Conservation (phyloP, 2,113 vertebrate species). For the Calonectris borealis region DNA sequence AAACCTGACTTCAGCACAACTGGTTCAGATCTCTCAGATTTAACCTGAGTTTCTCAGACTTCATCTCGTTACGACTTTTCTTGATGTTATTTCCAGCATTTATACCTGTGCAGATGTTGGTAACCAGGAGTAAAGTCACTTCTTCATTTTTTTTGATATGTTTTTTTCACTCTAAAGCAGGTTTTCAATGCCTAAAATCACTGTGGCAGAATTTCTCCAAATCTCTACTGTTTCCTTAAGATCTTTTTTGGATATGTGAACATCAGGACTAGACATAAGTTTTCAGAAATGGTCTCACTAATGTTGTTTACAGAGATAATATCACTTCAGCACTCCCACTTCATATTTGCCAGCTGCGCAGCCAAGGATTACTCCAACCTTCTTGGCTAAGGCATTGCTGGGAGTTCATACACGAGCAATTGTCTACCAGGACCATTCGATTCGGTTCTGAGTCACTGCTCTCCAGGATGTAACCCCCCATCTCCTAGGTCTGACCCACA, state of each 20-base stretch:
- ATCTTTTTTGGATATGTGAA: conserved; percentile 1
- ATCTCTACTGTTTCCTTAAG: background rate
- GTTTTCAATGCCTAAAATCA: background rate
- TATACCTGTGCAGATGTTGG: background rate
- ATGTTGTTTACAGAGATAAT: conserved; percentile 36
- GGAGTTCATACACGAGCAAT: background rate
- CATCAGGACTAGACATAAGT: conserved; percentile 19
- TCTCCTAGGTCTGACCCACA: background rate
- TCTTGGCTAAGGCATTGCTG: background rate
- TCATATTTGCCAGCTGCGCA: background rate
- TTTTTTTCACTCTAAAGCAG: background rate
- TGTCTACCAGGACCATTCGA: background rate
- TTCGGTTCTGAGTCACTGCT: background rate
- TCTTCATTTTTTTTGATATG: background rate
- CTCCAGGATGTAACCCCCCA: background rate
- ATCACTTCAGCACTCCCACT: conserved; percentile 39
- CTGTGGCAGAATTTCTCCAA: background rate
- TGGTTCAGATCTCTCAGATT: background rate
- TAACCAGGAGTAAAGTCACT: background rate
- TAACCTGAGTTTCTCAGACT: background rate
- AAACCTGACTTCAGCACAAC: background rate
- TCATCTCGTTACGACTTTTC: background rate
- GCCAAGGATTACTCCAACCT: conserved; percentile 45
- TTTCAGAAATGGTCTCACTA: conserved; percentile 42
- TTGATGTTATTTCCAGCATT: background rate